Conservation (phyloP, 2,888 invertebrate genomes). For the Drosophila peninsularis region DNA sequence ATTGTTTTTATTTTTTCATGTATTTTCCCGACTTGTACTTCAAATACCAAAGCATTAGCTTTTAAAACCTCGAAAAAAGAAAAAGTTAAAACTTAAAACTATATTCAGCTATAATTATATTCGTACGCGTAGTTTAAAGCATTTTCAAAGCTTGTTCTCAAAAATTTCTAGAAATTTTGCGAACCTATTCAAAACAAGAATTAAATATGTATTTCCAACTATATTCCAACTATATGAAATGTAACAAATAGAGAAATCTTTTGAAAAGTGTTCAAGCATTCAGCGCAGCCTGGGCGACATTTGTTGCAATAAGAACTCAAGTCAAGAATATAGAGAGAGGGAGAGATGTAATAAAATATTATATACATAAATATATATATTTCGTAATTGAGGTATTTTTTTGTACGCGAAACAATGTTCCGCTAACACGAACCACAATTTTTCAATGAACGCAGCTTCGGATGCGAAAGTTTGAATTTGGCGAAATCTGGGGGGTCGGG, state of each 20-base stretch:
- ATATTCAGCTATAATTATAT: constrained; percentile 73
- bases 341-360: constrained; percentile 50
- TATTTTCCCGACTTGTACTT: constrained; percentile 31
- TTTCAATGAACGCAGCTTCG: constrained; percentile 40
- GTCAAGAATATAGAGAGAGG: constrained; percentile 62
- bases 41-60: constrained; percentile 46
- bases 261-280: constrained; percentile 37
- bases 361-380: constrained; percentile 42
- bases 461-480: constrained; percentile 14
- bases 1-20: constrained; percentile 1
- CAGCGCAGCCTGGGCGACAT: constrained; percentile 63
- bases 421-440: constrained; percentile 49
- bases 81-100: constrained; percentile 50
- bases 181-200: constrained; percentile 59
- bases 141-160: constrained; percentile 83
- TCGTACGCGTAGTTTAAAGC: constrained; percentile 80
- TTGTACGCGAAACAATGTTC: constrained; percentile 42
- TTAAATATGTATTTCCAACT: constrained; percentile 61
- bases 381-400: constrained; percentile 73
- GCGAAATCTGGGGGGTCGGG: constrained; percentile 10
- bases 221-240: constrained; percentile 52
- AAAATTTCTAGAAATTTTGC: constrained; percentile 81
- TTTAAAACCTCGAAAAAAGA: constrained; percentile 16
- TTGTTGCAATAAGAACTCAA: constrained; percentile 70
- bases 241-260: constrained; percentile 38